phyloP scores from a whole-genome alignment of 2,888 invertebrate genomes.

The Salpingus planirostris region DNA sequence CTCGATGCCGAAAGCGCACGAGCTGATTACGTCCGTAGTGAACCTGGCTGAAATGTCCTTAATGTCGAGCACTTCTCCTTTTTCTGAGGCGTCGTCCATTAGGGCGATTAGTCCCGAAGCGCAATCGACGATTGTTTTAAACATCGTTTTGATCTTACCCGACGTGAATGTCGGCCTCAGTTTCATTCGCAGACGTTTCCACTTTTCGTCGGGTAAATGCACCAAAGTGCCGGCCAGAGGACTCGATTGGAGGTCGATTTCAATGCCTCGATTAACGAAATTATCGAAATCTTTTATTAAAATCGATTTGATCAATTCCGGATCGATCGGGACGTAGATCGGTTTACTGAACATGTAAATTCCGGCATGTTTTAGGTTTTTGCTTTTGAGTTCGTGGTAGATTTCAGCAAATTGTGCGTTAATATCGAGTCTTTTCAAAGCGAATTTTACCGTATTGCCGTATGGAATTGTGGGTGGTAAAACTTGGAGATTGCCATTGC shows the following conservation, averaged over 20 bases:
- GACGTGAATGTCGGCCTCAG: conserved; percentile 41
- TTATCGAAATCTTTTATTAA: conserved; percentile 32
- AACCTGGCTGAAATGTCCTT: conserved; percentile 40
- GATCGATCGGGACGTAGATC: conserved; percentile 28
- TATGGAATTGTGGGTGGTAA: conserved; percentile 24
- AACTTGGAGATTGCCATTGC: conserved; percentile 18
- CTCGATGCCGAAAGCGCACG: conserved; percentile 51
- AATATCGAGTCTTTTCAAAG: conserved; percentile 9
- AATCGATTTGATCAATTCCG: conserved; percentile 30
- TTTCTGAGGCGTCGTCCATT: conserved; percentile 18
- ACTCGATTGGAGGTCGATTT: conserved; percentile 26
- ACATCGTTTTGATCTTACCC: conserved; percentile 42
- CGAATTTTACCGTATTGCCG: conserved; percentile 21
- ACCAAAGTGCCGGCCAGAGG: conserved; percentile 27
- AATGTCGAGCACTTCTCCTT: conserved; percentile 33
- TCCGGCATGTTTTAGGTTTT: conserved; percentile 21
- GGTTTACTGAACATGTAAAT: conserved; percentile 22
- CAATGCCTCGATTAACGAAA: conserved; percentile 31
- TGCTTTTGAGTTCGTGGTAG: conserved; percentile 16
- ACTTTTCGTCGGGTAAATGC: conserved; percentile 30
- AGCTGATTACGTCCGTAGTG: conserved; percentile 44
- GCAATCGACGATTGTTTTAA: conserved; percentile 29
- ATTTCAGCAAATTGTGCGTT: conserved; percentile 7
- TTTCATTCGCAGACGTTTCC: conserved; percentile 37
- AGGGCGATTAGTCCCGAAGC: conserved; percentile 24